Conservation (phyloP, 2,113 vertebrate species). For the Bostrychus sinensis region DNA sequence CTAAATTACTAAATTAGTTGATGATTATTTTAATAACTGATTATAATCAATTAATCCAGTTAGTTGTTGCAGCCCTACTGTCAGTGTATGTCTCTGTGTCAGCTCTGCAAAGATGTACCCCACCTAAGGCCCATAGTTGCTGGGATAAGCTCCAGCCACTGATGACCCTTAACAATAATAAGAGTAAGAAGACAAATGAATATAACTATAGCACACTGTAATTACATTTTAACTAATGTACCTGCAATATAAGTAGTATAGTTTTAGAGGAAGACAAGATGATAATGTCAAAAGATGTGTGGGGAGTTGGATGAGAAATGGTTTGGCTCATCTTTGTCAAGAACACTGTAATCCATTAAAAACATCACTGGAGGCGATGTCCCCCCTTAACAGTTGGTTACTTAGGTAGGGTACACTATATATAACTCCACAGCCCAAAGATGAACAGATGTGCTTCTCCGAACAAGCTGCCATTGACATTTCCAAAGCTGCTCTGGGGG, state of each 20-base stretch:
- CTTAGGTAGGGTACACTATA: constrained; percentile 74
- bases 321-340: constrained; percentile 69
- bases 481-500: constrained; percentile 70
- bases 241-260: not conserved
- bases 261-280: constrained; percentile 35
- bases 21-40: too few species aligned
- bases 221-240: not conserved
- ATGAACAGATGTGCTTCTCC: constrained; percentile 75
- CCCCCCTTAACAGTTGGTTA: constrained; percentile 78
- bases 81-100: not conserved
- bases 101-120: too few species aligned
- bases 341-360: constrained; percentile 75
- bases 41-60: too few species aligned
- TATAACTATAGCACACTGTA: not conserved
- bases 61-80: not conserved
- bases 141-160: not conserved
- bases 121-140: not conserved
- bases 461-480: constrained; percentile 72
- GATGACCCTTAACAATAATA: too few species aligned
- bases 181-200: not conserved
- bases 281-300: constrained; percentile 53
- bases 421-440: constrained; percentile 71
- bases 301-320: constrained; percentile 57
- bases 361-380: constrained; percentile 72
- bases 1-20: too few species aligned